A percentile compares a stretch with the other conserved stretches of the same genome.
Evolutionary conservation across 2,797 vertebrate genomes (phyloP).

Genomic region (Sebastes nivosus): DNA sequence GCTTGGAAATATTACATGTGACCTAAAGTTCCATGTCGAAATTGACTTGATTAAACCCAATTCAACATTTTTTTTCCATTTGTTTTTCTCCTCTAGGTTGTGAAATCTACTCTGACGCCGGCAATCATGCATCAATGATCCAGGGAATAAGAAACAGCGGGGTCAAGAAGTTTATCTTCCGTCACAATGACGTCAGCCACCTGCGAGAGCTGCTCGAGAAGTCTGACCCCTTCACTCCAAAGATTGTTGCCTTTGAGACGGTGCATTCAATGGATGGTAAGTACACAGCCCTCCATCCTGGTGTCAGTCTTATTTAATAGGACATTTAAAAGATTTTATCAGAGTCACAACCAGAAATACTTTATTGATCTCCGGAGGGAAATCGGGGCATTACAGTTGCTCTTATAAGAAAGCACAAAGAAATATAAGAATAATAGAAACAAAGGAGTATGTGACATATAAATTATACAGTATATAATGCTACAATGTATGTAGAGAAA

Average conservation of each 20-base stretch:
- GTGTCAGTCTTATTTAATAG: neutral
- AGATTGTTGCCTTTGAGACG: slow-evolving; percentile 95
- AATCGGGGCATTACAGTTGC: too few relatives aligned
- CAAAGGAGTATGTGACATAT: too few relatives aligned
- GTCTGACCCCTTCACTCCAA: slow-evolving; percentile 86
- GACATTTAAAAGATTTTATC: neutral
- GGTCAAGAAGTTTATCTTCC: slow-evolving; percentile 91
- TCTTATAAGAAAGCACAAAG: too few relatives aligned
- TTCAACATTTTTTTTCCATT: neutral
- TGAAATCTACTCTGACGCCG: slow-evolving; percentile 93
- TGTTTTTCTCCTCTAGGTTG: slow-evolving; percentile 81
- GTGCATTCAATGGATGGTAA: slow-evolving; percentile 96
- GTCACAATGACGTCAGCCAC: slow-evolving; percentile 89
- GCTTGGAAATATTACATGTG: neutral
- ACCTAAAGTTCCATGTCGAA: neutral
- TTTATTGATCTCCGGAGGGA: too few relatives aligned
- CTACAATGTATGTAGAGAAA: too few relatives aligned
- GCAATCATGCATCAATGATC: slow-evolving; percentile 95
- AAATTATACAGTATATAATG: too few relatives aligned
- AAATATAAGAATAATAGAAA: too few relatives aligned
- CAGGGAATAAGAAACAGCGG: slow-evolving; percentile 93
- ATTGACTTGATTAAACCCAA: neutral
- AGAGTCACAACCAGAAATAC: too few relatives aligned
- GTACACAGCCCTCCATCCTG: slow-evolving; percentile 3
- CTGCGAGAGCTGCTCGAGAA: slow-evolving; percentile 86